phyloP scores from a whole-genome alignment of 2,888 invertebrate genomes.

The Ochropacha duplaris region DNA sequence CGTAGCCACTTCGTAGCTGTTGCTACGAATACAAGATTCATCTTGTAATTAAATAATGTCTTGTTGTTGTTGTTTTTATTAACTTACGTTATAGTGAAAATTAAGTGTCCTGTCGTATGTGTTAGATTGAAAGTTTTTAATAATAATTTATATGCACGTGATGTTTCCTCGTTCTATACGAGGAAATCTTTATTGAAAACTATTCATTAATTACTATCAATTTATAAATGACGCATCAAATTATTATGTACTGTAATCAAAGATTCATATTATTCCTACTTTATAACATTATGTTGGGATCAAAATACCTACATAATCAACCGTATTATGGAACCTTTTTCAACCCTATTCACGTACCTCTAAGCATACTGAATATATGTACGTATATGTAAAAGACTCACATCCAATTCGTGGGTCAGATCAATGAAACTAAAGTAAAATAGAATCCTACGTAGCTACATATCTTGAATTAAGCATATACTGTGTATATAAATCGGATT shows the following conservation, averaged over 20 bases:
- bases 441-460: neutral
- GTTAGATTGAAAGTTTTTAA: no score
- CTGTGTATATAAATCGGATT: neutral
- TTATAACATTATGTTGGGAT: slow-evolving; percentile 21
- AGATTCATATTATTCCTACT: slow-evolving; percentile 3
- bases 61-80: no score
- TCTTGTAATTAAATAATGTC: no score
- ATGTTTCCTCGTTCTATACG: no score
- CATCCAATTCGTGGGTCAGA: neutral
- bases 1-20: no score
- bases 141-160: no score
- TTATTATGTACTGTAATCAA: neutral
- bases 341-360: slow-evolving; percentile 29
- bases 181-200: no score
- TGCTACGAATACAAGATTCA: no score
- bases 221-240: neutral
- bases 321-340: slow-evolving; percentile 36
- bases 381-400: slow-evolving; percentile 22
- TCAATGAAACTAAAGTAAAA: neutral
- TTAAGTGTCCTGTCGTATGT: no score
- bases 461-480: neutral
- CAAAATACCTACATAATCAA: slow-evolving; percentile 34
- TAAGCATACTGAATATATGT: slow-evolving; percentile 34
- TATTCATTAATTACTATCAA: no score
- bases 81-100: no score